Evolutionary conservation across 2,113 vertebrate genomes (phyloP).

Genomic region (Nanorana parkeri): DNA sequence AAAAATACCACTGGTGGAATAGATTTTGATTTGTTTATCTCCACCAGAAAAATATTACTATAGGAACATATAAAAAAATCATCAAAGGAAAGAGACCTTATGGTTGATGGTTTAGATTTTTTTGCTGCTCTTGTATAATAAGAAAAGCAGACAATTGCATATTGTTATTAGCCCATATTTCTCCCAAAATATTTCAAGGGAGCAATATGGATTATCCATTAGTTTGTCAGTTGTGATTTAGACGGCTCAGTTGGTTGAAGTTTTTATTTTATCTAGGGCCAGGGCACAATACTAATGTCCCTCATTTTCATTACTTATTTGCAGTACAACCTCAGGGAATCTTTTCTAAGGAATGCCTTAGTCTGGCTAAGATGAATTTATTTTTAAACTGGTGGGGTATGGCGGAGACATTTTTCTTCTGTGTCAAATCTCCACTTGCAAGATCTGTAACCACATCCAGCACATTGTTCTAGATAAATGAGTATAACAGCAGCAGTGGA

Average conservation of each 20-base stretch:
- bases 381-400: background rate
- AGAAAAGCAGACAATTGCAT: background rate
- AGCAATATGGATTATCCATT: conserved; percentile 26
- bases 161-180: background rate
- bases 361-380: conserved; percentile 13
- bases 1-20: too few species aligned
- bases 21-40: too few species aligned
- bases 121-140: too few species aligned
- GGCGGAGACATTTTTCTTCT: background rate
- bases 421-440: background rate
- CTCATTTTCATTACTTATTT: conserved; percentile 26
- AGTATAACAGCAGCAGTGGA: conserved; percentile 42
- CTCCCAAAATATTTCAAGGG: background rate
- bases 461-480: conserved; percentile 45
- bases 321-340: conserved; percentile 29
- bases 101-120: too few species aligned
- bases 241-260: background rate
- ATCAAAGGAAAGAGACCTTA: too few species aligned
- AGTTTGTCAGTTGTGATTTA: conserved; percentile 10
- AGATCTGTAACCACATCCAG: conserved; percentile 39
- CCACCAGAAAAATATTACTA: too few species aligned
- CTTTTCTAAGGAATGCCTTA: background rate
- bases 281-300: conserved; percentile 9
- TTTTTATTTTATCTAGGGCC: conserved; percentile 13
- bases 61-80: too few species aligned